Conservation (phyloP, 2,113 vertebrate species). For the Agelaius tricolor region DNA sequence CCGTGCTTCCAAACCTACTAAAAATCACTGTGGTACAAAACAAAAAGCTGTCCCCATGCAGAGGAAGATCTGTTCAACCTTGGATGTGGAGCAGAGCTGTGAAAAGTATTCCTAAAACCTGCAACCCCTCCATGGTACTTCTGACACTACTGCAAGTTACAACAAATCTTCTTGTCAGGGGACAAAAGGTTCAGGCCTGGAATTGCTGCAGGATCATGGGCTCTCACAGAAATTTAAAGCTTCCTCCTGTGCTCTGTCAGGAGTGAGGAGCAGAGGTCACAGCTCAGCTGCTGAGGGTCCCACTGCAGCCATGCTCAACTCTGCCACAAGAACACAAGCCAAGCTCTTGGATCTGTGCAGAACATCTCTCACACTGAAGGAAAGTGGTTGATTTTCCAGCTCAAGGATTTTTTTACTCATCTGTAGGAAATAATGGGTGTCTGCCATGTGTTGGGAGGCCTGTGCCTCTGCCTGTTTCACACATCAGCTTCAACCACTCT, state of each 20-base stretch:
- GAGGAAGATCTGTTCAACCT: neutral
- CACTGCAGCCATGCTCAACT: neutral
- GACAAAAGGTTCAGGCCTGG: neutral
- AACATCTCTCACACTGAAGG: neutral
- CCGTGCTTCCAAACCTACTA: neutral
- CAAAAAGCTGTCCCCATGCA: neutral
- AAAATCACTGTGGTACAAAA: neutral
- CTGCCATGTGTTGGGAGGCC: neutral
- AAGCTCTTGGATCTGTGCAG: neutral
- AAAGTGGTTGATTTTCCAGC: neutral
- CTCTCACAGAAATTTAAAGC: neutral
- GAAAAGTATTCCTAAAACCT: neutral
- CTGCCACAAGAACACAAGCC: rapidly evolving
- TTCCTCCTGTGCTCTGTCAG: neutral
- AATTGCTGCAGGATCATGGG: neutral
- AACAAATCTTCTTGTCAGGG: neutral
- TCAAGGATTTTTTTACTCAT: neutral
- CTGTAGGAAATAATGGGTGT: neutral
- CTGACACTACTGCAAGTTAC: neutral
- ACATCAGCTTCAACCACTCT: neutral
- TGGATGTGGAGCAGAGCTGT: neutral
- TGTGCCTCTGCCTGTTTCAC: neutral
- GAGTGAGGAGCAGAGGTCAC: neutral
- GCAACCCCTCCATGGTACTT: neutral
- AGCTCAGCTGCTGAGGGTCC: neutral